These are phyloP conservation scores for Pteropus rufus DNA, from an alignment of 2,797 vertebrate species.

Conservation along the genomic window DNA sequence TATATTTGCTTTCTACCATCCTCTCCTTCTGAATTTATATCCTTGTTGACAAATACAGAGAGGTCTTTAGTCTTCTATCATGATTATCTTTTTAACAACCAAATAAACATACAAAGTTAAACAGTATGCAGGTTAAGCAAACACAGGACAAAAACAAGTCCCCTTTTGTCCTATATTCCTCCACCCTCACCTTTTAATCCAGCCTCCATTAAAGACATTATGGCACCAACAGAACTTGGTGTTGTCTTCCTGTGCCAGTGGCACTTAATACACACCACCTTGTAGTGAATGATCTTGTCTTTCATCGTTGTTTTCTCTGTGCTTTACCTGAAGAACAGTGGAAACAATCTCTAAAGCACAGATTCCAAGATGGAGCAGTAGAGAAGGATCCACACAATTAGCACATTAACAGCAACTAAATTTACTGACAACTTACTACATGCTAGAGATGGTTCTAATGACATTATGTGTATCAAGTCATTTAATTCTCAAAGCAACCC, in stretches of 20 bases:
- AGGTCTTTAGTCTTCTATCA: not conserved
- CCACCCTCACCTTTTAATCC: not conserved
- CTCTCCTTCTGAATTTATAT: not conserved
- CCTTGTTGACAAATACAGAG: not conserved
- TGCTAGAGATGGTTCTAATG: not conserved
- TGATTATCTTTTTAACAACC: not conserved
- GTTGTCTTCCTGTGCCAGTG: not conserved
- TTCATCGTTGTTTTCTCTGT: not conserved
- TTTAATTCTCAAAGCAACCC: not conserved
- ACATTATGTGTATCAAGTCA: not conserved
- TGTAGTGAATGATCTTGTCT: not conserved
- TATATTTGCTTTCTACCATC: not conserved
- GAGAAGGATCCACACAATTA: not conserved
- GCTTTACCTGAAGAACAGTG: not conserved
- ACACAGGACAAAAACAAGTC: not conserved
- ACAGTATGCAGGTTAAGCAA: not conserved
- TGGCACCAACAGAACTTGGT: not conserved
- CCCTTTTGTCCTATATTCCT: too few relatives aligned
- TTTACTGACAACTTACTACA: not conserved
- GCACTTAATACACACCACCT: not conserved
- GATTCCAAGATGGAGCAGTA: not conserved
- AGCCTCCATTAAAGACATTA: not conserved
- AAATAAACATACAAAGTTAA: not conserved
- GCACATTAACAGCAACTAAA: not conserved
- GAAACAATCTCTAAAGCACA: not conserved